A percentile compares a stretch with the other conserved stretches of the same genome.
phyloP scores from a whole-genome alignment of 2,888 invertebrate species.

The Phasia obesa region DNA sequence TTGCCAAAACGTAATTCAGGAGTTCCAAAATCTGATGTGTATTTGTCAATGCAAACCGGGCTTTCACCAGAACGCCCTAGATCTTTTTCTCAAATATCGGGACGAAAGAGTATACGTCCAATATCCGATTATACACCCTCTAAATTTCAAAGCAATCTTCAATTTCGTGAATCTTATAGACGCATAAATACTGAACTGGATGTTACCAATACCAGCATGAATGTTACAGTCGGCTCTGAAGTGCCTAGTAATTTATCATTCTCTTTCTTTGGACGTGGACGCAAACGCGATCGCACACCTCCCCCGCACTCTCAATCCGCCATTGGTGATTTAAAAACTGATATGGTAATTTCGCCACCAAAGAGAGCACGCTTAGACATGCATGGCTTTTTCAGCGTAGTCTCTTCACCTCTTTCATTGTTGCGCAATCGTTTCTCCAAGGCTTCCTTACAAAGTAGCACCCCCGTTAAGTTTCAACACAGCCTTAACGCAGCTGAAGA shows the following conservation, averaged over 20 bases:
- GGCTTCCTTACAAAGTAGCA: conserved; percentile 76
- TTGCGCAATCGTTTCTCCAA: conserved; percentile 79
- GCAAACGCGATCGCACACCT: conserved; percentile 80
- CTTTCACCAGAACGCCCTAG: conserved; percentile 75
- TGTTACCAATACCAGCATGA: conserved; percentile 80
- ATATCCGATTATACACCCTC: conserved; percentile 75
- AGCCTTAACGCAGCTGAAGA: conserved; percentile 72
- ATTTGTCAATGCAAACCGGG: conserved; percentile 70
- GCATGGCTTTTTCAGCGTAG: conserved; percentile 76
- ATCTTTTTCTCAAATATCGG: conserved; percentile 78
- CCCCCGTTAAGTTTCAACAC: conserved; percentile 75
- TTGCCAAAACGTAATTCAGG: conserved; percentile 44
- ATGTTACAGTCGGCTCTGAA: conserved; percentile 82
- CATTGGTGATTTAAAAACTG: conserved; percentile 75
- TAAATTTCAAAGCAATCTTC: conserved; percentile 74
- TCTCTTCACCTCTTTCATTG: conserved; percentile 79
- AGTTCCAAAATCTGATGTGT: conserved; percentile 73
- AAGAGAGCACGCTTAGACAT: conserved; percentile 80
- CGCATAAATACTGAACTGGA: conserved; percentile 79
- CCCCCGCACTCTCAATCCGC: conserved; percentile 74
- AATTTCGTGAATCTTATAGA: conserved; percentile 77
- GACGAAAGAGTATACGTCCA: conserved; percentile 79
- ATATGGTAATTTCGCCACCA: conserved; percentile 78
- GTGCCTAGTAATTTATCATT: conserved; percentile 80
- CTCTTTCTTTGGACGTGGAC: conserved; percentile 79